Evolutionary conservation across 2,113 vertebrate species (phyloP), one percentile per base, ranked within the genome.

Genomic region (Corythoichthys intestinalis): DNA sequence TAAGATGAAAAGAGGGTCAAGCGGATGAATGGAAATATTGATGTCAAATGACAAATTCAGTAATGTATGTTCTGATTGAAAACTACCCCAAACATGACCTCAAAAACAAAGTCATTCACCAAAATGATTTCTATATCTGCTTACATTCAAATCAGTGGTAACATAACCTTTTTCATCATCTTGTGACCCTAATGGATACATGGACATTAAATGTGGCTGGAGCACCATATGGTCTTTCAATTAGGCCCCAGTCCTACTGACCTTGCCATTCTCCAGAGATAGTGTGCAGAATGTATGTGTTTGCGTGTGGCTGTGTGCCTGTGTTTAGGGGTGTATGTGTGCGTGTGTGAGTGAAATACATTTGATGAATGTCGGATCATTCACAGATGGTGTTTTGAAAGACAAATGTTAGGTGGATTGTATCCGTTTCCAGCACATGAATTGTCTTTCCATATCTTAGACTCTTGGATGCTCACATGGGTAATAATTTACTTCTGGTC

Each of bases 141-240:
- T 14, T 34, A 1, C n/a, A 62, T 69, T 71, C 20, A 70, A 74
- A 41, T 77, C 69, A 73, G 28, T 12, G 7, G 76, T 83, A 83
- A 83, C 62, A 28, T 44, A 66, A 80, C 77, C 74, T 54, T 60
- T 72, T 66, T 47, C 62, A 35, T 11, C 28, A 39, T 72, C 34
- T 70, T 73, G 61, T 67, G 12, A 49, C 46, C 17, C 17, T 20
- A 72, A 79, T 81, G 80, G 85, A 86, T 82, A 90, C 77, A 68
- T 72, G 65, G 61, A 69, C 68, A 63, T 72, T 82, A 69, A 85
- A 83, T 79, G 73, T 83, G 83, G 84, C 76, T 71, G 71, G 65
- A 65, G 76, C 72, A 79, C 86, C 84, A 85, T 80, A 82, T 88
- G 89, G 65, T 83, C 76, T 88, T 80, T 86, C 84, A 80, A 86